phyloP scores from a whole-genome alignment of 2,797 vertebrate species.

The Meda fulgida region DNA sequence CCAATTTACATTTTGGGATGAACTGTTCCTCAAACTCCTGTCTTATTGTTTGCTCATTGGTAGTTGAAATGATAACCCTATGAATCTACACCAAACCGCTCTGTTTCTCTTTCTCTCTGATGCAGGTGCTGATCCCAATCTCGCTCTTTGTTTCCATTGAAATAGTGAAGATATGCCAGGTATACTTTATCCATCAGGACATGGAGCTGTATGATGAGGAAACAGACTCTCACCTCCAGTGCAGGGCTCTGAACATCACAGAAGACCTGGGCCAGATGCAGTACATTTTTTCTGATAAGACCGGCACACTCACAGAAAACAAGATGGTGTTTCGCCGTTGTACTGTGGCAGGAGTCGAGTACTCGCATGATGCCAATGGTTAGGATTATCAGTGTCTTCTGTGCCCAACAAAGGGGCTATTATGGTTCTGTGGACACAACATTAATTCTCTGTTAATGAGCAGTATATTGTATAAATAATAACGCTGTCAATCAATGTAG shows the following conservation, averaged over 20 bases:
- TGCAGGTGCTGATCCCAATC: constrained; percentile 94
- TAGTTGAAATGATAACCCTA: not conserved
- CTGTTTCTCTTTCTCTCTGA: constrained; percentile 39
- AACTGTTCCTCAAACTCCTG: not conserved
- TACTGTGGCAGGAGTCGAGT: constrained; percentile 93
- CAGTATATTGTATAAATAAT: not conserved
- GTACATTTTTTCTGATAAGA: constrained; percentile 98
- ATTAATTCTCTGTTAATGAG: not conserved
- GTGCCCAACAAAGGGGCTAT: too few relatives aligned
- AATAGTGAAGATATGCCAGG: constrained; percentile 97
- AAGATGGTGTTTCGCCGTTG: constrained; percentile 99
- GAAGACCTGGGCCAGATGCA: constrained; percentile 98
- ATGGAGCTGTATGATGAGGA: constrained; percentile 93
- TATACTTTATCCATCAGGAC: constrained; percentile 97
- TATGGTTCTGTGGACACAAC: not conserved
- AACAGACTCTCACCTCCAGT: constrained; percentile 92
- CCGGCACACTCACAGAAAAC: constrained; percentile 96
- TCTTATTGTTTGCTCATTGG: not conserved
- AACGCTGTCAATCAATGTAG: not conserved
- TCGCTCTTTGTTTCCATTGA: constrained; percentile 99
- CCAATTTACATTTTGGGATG: not conserved
- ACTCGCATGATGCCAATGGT: constrained; percentile 97
- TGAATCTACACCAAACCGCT: not conserved
- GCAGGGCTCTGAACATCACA: constrained; percentile 94
- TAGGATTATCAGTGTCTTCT: constrained; percentile 59